Evolutionary conservation across 2,888 invertebrate species (phyloP).

Genomic region (Apoda limacodes): DNA sequence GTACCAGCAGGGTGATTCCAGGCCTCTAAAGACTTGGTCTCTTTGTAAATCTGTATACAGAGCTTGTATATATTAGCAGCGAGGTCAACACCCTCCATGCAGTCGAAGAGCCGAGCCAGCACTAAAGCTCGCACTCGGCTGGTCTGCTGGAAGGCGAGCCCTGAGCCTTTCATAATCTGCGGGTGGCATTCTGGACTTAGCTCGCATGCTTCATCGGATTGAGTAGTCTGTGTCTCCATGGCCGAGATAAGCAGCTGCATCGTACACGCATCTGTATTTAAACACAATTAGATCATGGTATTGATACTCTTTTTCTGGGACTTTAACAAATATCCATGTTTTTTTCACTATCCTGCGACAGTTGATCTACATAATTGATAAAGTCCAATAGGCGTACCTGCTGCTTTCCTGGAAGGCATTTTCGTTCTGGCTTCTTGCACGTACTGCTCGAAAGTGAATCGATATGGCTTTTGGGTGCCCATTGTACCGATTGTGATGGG

Average conservation of each 20-base stretch:
- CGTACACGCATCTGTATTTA: conserved; percentile 57
- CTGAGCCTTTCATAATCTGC: conserved; percentile 51
- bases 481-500: conserved; percentile 55
- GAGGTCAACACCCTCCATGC: conserved; percentile 48
- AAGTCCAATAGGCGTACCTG: too few relatives aligned
- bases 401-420: conserved; percentile 56
- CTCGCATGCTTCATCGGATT: conserved; percentile 46
- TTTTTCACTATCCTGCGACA: too few relatives aligned
- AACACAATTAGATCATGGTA: too few relatives aligned
- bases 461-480: conserved; percentile 59
- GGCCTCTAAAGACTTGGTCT: conserved; percentile 53
- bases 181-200: conserved; percentile 45
- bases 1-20: conserved; percentile 60
- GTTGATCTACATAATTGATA: too few relatives aligned
- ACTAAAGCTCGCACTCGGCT: conserved; percentile 44
- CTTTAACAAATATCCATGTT: too few relatives aligned
- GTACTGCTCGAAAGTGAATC: conserved; percentile 56
- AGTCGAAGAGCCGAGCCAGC: conserved; percentile 48
- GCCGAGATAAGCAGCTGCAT: conserved; percentile 60
- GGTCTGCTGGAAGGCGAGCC: conserved; percentile 54
- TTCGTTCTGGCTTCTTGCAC: conserved; percentile 56
- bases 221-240: conserved; percentile 53
- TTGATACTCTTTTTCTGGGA: too few relatives aligned
- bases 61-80: conserved; percentile 54
- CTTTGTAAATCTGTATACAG: conserved; percentile 58